Evolutionary conservation across 2,113 vertebrate species (phyloP).

Genomic region (Anhinga anhinga): DNA sequence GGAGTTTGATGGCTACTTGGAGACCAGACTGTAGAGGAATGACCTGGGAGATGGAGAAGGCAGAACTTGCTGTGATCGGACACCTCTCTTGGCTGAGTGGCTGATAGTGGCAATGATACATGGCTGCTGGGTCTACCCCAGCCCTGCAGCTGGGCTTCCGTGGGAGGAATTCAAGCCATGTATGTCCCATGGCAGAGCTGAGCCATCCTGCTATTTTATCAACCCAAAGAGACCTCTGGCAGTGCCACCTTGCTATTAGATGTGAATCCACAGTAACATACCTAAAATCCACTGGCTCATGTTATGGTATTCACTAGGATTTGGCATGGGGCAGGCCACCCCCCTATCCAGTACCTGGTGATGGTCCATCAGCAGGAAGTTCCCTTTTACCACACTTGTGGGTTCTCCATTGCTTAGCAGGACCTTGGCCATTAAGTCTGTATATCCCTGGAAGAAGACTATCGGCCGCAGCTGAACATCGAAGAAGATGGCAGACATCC

Average conservation of each 20-base stretch:
- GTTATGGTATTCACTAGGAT: neutral
- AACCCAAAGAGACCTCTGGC: neutral
- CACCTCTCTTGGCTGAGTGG: neutral
- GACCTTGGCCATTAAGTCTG: conserved; percentile 70
- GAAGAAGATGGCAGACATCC: conserved; percentile 67
- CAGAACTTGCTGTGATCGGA: neutral
- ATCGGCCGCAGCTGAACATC: conserved; percentile 57
- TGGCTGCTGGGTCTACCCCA: neutral
- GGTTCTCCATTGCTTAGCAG: conserved; percentile 56
- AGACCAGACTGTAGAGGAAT: conserved; percentile 71
- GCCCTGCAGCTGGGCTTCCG: neutral
- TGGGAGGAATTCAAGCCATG: fast-evolving
- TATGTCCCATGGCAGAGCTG: neutral
- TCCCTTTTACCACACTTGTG: conserved; percentile 58
- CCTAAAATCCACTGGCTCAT: neutral
- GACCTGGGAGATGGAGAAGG: conserved; percentile 31
- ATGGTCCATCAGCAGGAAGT: conserved; percentile 70
- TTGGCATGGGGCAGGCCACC: neutral
- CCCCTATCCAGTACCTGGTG: conserved; percentile 47
- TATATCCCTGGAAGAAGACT: conserved; percentile 63
- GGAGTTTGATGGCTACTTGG: conserved; percentile 45
- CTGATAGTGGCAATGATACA: fast-evolving
- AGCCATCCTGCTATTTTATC: neutral
- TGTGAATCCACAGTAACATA: neutral
- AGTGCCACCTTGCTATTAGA: neutral